phyloP scores from a whole-genome alignment of 1,140 invertebrate genomes.

The Bombus ignitus region DNA sequence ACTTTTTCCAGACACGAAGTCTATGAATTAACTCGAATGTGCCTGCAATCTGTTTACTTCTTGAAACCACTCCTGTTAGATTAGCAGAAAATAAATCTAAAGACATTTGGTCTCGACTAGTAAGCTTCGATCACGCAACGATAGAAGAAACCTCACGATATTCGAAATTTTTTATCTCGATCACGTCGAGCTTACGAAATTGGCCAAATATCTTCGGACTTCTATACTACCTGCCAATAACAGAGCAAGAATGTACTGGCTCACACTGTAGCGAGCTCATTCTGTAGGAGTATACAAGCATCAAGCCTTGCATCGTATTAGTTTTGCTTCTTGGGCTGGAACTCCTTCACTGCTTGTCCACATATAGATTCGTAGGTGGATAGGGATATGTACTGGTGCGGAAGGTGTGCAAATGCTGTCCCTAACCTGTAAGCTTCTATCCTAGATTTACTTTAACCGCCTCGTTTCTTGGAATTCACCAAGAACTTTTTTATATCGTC shows the following conservation, averaged over 20 bases:
- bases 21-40: conserved; percentile 82
- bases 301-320: conserved; percentile 83
- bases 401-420: conserved; percentile 81
- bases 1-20: conserved; percentile 71
- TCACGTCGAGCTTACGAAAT: conserved; percentile 48
- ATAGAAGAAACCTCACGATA: background rate
- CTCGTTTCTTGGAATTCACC: conserved; percentile 5
- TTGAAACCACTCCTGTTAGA: conserved; percentile 80
- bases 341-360: conserved; percentile 83
- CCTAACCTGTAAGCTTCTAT: conserved; percentile 57
- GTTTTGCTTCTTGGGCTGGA: conserved; percentile 83
- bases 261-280: conserved; percentile 81
- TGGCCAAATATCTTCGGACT: conserved; percentile 78
- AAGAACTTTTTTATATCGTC: background rate
- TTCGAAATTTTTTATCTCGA: background rate
- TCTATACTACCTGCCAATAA: conserved; percentile 77
- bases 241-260: conserved; percentile 81
- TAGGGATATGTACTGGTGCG: conserved; percentile 81
- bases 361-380: conserved; percentile 80
- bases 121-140: conserved; percentile 45
- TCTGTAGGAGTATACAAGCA: conserved; percentile 82
- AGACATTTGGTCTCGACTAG: conserved; percentile 75
- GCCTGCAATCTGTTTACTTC: conserved; percentile 82
- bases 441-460: conserved; percentile 40
- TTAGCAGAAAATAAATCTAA: conserved; percentile 75